These are phyloP conservation scores for Drosophila chauvacae DNA, from an alignment of 1,140 invertebrate genomes.

Conservation along the genomic window DNA sequence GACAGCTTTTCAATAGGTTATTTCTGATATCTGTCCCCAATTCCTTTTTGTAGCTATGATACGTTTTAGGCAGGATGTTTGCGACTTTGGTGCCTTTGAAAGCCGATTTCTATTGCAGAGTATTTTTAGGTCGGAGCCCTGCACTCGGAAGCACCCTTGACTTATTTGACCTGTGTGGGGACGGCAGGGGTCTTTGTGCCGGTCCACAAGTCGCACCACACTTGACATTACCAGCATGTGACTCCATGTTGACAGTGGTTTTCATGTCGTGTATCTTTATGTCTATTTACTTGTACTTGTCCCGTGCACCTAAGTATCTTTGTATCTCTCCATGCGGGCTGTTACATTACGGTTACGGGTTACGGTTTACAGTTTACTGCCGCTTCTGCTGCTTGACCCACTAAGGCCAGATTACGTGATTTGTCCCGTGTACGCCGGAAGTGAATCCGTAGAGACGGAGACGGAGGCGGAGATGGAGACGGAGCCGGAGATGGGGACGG, in stretches of 20 bases:
- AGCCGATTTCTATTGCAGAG: constrained; percentile 29
- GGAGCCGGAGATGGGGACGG: constrained; percentile 4
- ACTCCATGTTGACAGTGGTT: constrained; percentile 42
- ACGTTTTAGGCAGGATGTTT: neutral
- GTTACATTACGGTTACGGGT: constrained; percentile 36
- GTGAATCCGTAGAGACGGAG: constrained; percentile 36
- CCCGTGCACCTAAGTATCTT: constrained; percentile 11
- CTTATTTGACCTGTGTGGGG: constrained; percentile 12
- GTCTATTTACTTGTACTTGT: constrained; percentile 52
- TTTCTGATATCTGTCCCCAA: neutral
- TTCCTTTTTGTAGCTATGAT: neutral
- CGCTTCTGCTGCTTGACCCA: constrained; percentile 63
- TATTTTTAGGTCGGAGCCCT: constrained; percentile 36
- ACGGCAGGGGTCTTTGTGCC: constrained; percentile 8
- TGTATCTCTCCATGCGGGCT: constrained; percentile 39
- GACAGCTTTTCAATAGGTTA: constrained; percentile 1
- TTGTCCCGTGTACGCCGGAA: constrained; percentile 53
- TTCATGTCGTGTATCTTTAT: constrained; percentile 56
- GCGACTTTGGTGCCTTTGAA: neutral
- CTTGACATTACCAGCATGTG: constrained; percentile 38
- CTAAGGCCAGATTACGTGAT: constrained; percentile 72
- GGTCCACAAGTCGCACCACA: constrained; percentile 28
- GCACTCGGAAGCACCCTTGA: constrained; percentile 11
- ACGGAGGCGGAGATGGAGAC: constrained; percentile 17
- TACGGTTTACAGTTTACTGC: constrained; percentile 52